phyloP scores from a whole-genome alignment of 1,140 invertebrate genomes.

The Neodiprion virginianus region DNA sequence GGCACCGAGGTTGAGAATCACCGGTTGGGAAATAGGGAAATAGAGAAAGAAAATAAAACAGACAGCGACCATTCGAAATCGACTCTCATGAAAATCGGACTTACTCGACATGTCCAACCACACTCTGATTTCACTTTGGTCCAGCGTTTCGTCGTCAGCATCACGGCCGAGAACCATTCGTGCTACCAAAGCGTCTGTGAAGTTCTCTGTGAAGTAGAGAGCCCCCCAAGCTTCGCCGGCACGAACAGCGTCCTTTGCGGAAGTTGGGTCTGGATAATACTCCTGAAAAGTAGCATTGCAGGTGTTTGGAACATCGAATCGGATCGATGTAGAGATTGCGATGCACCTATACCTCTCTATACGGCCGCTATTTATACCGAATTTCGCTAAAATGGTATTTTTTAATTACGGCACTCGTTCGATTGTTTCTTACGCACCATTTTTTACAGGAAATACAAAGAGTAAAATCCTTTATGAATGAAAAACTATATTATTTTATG shows the following conservation, averaged over 20 bases:
- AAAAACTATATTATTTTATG: too few species aligned
- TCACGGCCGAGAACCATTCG: slow-evolving; percentile 73
- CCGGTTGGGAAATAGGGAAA: neutral
- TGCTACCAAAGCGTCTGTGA: slow-evolving; percentile 79
- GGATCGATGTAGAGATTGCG: too few species aligned
- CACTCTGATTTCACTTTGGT: slow-evolving; percentile 81
- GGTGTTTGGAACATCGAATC: neutral
- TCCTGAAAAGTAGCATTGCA: slow-evolving; percentile 59
- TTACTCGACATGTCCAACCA: slow-evolving; percentile 91
- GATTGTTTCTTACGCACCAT: too few species aligned
- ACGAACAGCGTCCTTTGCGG: slow-evolving; percentile 74
- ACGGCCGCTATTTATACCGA: too few species aligned
- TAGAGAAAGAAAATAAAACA: neutral
- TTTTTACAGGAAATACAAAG: too few species aligned
- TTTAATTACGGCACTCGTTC: too few species aligned
- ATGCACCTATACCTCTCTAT: too few species aligned
- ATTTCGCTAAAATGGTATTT: too few species aligned
- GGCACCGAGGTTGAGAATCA: slow-evolving; percentile 11
- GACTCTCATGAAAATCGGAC: slow-evolving; percentile 33
- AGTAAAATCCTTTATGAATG: too few species aligned
- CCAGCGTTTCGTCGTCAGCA: slow-evolving; percentile 79
- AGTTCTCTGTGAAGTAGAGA: slow-evolving; percentile 85
- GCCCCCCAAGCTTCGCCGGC: slow-evolving; percentile 85
- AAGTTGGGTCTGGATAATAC: slow-evolving; percentile 71
- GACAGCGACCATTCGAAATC: neutral